Evolutionary conservation across 2,113 vertebrate genomes (phyloP).

Genomic region (Bolborhynchus lineola): DNA sequence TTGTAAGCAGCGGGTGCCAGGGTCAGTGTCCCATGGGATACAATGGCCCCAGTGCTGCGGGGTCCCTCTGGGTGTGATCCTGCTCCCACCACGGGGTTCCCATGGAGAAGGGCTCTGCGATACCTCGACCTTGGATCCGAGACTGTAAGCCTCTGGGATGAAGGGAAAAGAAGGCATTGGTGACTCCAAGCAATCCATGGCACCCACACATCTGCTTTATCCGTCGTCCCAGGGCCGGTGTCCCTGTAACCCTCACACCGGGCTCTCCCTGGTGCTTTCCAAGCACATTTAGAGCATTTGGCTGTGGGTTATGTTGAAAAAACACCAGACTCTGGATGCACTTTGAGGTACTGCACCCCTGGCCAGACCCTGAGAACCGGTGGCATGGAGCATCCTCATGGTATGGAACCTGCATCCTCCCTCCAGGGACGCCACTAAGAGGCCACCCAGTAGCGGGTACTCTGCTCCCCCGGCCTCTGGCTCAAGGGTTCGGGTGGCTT

Average conservation of each 20-base stretch:
- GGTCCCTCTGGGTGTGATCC: accelerated
- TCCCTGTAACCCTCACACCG: neutral
- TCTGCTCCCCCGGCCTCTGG: accelerated
- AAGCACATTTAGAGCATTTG: neutral
- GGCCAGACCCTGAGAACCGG: accelerated
- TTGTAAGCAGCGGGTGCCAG: neutral
- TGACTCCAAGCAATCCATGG: accelerated
- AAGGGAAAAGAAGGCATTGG: accelerated
- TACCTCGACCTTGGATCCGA: accelerated
- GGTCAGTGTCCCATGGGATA: accelerated
- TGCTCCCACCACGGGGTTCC: accelerated
- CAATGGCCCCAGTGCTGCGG: accelerated
- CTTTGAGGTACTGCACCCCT: neutral
- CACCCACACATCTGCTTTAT: neutral
- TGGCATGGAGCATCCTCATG: neutral
- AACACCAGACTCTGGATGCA: neutral
- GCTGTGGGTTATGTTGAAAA: neutral
- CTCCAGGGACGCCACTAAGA: accelerated
- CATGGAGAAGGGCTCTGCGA: accelerated
- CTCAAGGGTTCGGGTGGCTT: accelerated
- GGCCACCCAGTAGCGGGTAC: neutral
- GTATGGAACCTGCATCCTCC: accelerated
- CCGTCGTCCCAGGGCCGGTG: accelerated
- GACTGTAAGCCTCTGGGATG: accelerated
- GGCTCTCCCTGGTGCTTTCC: neutral